Evolutionary conservation across 2,888 invertebrate species (phyloP).

Genomic region (Serrognathus titanus): DNA sequence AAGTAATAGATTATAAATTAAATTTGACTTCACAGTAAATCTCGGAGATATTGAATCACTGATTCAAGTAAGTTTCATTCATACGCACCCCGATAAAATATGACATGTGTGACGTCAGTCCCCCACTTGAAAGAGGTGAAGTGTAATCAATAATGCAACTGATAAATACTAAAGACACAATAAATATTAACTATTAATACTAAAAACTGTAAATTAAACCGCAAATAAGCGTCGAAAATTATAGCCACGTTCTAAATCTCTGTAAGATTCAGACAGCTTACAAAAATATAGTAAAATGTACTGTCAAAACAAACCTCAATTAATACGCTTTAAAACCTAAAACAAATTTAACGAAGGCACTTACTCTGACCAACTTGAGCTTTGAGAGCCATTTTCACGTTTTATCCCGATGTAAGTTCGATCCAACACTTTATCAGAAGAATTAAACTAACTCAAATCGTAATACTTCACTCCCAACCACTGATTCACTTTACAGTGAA

Average conservation of each 20-base stretch:
- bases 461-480: not conserved
- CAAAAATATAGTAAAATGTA: not conserved
- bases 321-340: not conserved
- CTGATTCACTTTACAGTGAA: not conserved
- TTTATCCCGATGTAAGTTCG: not conserved
- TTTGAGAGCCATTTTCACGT: conserved; percentile 71
- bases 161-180: too few relatives aligned
- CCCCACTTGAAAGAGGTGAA: conserved; percentile 8
- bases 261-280: conserved; percentile 17
- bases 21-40: too few relatives aligned
- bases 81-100: conserved; percentile 21
- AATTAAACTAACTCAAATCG: not conserved
- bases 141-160: too few relatives aligned
- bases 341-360: conserved; percentile 44
- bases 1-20: too few relatives aligned
- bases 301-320: conserved; percentile 10
- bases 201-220: too few relatives aligned
- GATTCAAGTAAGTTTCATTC: not conserved
- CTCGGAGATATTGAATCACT: not conserved
- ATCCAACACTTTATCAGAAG: conserved; percentile 2
- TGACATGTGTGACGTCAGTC: conserved; percentile 40
- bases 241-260: too few relatives aligned
- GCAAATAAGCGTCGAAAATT: too few relatives aligned
- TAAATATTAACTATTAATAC: too few relatives aligned
- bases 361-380: conserved; percentile 84